Base-by-base conservation (phyloP, 2,888 invertebrate species). In the Megastigmus dorsalis region DNA sequence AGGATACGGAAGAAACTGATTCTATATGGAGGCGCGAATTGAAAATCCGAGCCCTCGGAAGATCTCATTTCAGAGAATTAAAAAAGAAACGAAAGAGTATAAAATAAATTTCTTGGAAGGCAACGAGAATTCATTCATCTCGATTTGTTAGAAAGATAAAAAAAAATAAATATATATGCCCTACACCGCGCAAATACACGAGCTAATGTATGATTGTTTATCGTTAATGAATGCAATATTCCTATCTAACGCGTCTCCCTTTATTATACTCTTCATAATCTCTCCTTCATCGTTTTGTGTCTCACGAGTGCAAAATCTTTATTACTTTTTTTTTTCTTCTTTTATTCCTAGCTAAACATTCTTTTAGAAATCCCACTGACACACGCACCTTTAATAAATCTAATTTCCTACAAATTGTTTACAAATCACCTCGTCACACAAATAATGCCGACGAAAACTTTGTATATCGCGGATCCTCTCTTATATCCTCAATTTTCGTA, bases 1-100 rank as follows among this genome's bases (percentile, higher is more conserved):
- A n/a, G n/a, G n/a, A 41, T 15, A 48, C 41, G 66, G 66, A 72
- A 65, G 59, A 72, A 72, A 59, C 6, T 54, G 54, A 70, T 63
- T 54, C 30, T 54, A 48, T 5, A n/a, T n/a, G n/a, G n/a, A 15
- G 23, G 48, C 26, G 28, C 43, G 41, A 60, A 23, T 15, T 59
- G 20, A 15, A 7, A 3, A 23, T 26, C 23, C n/a, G 69, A 43
- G 18, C 48, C n/a, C 26, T 28, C 18, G 66, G 72, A 59, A 72
- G 66, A 65, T 57, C 48, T 63, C 13, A 18, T 41, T 52, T 38
- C 18, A 15, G 3, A 26, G 10, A 55, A 38, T 26, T 57, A 52
- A 43, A 72, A 43, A 57, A 57, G 23, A 43, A n/a, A 28, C 18
- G 7, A n/a, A n/a, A n/a, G 23, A 36, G 26, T 59, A 59, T 6